Evolutionary conservation across 2,888 invertebrate species (phyloP).

Genomic region (Leptopterna dolabrata): DNA sequence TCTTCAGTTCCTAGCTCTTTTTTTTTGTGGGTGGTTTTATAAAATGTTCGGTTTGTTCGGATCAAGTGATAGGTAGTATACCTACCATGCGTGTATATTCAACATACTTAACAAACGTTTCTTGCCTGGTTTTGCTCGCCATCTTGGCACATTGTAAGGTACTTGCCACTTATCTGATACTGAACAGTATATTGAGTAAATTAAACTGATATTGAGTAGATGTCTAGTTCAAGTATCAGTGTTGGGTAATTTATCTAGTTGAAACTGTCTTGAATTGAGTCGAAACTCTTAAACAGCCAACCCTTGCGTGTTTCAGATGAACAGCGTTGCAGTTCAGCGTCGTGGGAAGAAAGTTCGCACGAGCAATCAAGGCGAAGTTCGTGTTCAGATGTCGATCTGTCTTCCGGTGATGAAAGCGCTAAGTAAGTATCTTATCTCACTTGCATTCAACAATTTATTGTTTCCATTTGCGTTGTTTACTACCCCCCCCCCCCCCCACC

Average conservation of each 20-base stretch:
- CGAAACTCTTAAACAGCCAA: not conserved
- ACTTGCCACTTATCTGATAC: too few species aligned
- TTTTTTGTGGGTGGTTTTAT: too few species aligned
- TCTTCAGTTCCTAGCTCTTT: too few species aligned
- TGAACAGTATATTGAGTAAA: not conserved
- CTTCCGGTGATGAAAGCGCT: conserved; percentile 76
- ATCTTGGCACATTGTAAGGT: too few species aligned
- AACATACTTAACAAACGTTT: too few species aligned
- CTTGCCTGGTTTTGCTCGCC: too few species aligned
- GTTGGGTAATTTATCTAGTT: too few species aligned
- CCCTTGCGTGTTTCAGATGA: conserved; percentile 74
- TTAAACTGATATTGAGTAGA: not conserved
- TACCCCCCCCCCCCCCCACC: not conserved
- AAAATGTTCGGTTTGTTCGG: too few species aligned
- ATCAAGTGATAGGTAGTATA: too few species aligned
- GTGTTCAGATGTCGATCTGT: conserved; percentile 73
- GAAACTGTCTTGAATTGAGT: too few species aligned
- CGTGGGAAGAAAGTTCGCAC: conserved; percentile 64
- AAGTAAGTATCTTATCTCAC: conserved; percentile 64
- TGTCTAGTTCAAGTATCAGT: too few species aligned
- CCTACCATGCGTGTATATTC: too few species aligned
- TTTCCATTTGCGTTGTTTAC: not conserved
- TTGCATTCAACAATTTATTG: not conserved
- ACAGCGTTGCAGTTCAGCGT: conserved; percentile 68
- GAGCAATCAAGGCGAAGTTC: conserved; percentile 64